Conservation (phyloP, 2,888 invertebrate genomes). For the Chrysotoxum bicinctum region DNA sequence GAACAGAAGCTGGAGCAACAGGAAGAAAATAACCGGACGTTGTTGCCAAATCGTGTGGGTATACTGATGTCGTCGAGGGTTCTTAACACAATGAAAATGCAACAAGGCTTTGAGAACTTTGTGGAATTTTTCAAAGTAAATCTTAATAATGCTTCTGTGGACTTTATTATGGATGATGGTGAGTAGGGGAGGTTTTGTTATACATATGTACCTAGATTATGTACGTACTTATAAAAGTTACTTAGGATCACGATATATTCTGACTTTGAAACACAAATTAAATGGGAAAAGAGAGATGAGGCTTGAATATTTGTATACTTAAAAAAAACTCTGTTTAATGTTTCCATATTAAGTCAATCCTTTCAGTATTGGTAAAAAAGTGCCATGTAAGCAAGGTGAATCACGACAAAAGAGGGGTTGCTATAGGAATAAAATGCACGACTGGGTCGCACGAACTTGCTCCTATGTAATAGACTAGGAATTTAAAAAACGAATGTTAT, state of each 20-base stretch:
- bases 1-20: constrained; percentile 33
- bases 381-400: not conserved
- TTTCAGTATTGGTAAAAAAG: not conserved
- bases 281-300: not conserved
- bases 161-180: constrained; percentile 80
- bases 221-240: not conserved
- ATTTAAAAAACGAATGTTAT: too few relatives aligned
- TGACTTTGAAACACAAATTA: not conserved
- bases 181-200: constrained; percentile 73
- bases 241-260: not conserved
- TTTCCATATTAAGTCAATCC: not conserved
- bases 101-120: constrained; percentile 79
- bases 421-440: too few relatives aligned
- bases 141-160: constrained; percentile 78
- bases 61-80: constrained; percentile 78
- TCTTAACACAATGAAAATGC: constrained; percentile 78
- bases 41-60: constrained; percentile 75
- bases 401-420: too few relatives aligned
- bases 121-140: constrained; percentile 79
- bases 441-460: too few relatives aligned
- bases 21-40: constrained; percentile 29
- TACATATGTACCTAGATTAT: not conserved
- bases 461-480: too few relatives aligned
- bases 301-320: not conserved
- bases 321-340: not conserved